Evolutionary conservation across 2,888 invertebrate species (phyloP).

Genomic region (Dasysyrphus tricinctus): DNA sequence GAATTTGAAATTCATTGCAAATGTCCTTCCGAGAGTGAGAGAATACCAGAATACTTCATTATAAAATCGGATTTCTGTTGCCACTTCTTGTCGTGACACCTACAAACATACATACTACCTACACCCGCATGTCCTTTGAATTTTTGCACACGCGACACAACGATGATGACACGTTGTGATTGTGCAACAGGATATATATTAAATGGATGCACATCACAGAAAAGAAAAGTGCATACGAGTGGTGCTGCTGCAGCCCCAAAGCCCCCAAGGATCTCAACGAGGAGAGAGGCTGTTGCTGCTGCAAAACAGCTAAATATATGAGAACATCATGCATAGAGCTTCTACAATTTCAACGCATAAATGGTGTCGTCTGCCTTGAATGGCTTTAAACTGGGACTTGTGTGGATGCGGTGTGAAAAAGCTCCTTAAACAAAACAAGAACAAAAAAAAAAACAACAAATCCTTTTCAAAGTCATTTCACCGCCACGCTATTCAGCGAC

Average conservation of each 20-base stretch:
- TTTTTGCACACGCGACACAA: slow-evolving; percentile 5
- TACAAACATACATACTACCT: background rate
- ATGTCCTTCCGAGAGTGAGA: slow-evolving; percentile 58
- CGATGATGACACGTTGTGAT: slow-evolving; percentile 5
- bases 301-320: background rate
- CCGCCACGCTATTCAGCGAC: slow-evolving; percentile 18
- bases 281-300: slow-evolving; percentile 33
- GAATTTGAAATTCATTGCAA: slow-evolving; percentile 63
- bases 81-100: slow-evolving; percentile 2
- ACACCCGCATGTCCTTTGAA: slow-evolving; percentile 21
- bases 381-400: slow-evolving; percentile 45
- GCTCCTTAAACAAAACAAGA: slow-evolving; percentile 42
- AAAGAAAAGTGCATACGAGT: slow-evolving; percentile 54
- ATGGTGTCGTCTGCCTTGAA: slow-evolving; percentile 52
- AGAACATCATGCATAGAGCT: background rate
- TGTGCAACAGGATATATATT: slow-evolving; percentile 53
- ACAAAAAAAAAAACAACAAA: slow-evolving; percentile 18
- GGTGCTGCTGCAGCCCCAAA: background rate
- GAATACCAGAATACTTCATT: slow-evolving; percentile 63
- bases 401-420: slow-evolving; percentile 51
- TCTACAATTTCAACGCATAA: slow-evolving; percentile 51
- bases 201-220: slow-evolving; percentile 35
- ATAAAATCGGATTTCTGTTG: slow-evolving; percentile 65
- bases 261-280: slow-evolving; percentile 24
- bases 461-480: slow-evolving; percentile 58